Evolutionary conservation across 1,140 invertebrate species (phyloP), one percentile per base, ranked within the genome.

Genomic region (Battus philenor): DNA sequence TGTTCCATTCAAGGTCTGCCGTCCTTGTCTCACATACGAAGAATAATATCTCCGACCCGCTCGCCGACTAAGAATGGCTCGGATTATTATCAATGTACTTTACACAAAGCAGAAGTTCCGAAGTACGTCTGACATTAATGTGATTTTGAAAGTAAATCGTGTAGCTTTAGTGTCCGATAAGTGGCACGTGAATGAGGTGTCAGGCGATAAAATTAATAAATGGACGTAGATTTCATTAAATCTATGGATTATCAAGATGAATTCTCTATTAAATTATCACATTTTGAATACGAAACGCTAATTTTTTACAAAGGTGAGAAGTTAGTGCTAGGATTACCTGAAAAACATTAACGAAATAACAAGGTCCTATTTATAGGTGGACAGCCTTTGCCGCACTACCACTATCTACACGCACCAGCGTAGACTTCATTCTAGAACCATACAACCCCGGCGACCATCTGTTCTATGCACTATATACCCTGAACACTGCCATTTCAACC

Each of bases 61-160:
- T 74, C 61, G 0, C 39, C 61, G 34, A 44, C 63, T 60, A 64
- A 77, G 74, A 77, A 77, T 68, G 68, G 70, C 59, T 68, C 56
- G 68, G 74, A 82, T 75, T 82, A 83, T 81, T 83, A 84, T 84
- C 80, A 80, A 84, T 84, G 80, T 73, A 82, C 71, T 84, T 84
- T 84, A 84, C 80, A 84, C 67, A 82, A 82, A 84, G 70, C 80
- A 84, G 80, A 84, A 79, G 76, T 72, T 63, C 59, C 66, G 62
- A 73, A 74, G 59, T 66, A 26, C 11, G 54, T 15, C 66, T 79
- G 78, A 84, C 80, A 65, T 82, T 84, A 66, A 84, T 84, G 80
- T 80, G 74, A 78, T 73, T 74, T 80, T 78, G 77, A 74, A 71
- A 69, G 75, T 81, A 80, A 81, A 79, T 81, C 64, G 77, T 81